A percentile compares a stretch with the other conserved stretches of the same genome.
These are phyloP conservation scores for Sicus ferrugineus DNA, from an alignment of 2,888 invertebrate genomes.

Conservation along the genomic window DNA sequence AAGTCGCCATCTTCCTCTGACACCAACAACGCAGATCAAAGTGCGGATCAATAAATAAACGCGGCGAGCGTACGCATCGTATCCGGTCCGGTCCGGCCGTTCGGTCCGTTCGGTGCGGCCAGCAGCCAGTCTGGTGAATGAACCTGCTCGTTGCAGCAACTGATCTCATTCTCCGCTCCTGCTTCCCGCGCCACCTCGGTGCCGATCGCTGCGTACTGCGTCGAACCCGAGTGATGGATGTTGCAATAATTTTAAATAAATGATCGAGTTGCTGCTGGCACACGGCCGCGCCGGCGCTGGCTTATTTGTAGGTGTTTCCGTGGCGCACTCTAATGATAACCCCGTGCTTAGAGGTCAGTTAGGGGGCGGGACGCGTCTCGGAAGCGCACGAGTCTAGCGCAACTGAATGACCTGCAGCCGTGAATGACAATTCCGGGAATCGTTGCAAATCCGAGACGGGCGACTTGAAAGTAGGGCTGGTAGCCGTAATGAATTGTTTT, in stretches of 20 bases:
- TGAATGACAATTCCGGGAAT: conserved; percentile 27
- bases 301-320: conserved; percentile 27
- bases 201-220: conserved; percentile 7
- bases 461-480: background rate
- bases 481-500: conserved; percentile 22
- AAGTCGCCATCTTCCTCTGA: conserved; percentile 9
- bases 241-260: conserved; percentile 33
- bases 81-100: conserved; percentile 15
- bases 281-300: background rate
- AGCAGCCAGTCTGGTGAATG: conserved; percentile 24
- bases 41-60: conserved; percentile 33
- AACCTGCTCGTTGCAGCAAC: conserved; percentile 17
- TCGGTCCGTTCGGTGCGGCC: background rate
- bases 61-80: conserved; percentile 25
- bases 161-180: background rate
- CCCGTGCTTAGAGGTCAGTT: background rate
- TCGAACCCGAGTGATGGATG: conserved; percentile 27
- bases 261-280: conserved; percentile 10
- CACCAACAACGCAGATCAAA: conserved; percentile 22
- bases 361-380: background rate
- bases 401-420: conserved; percentile 29
- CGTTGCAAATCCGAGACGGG: conserved; percentile 10
- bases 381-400: conserved; percentile 22
- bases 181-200: background rate
- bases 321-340: conserved; percentile 30